Evolutionary conservation across 2,113 vertebrate genomes (phyloP).

Genomic region (Percopsis transmontana): DNA sequence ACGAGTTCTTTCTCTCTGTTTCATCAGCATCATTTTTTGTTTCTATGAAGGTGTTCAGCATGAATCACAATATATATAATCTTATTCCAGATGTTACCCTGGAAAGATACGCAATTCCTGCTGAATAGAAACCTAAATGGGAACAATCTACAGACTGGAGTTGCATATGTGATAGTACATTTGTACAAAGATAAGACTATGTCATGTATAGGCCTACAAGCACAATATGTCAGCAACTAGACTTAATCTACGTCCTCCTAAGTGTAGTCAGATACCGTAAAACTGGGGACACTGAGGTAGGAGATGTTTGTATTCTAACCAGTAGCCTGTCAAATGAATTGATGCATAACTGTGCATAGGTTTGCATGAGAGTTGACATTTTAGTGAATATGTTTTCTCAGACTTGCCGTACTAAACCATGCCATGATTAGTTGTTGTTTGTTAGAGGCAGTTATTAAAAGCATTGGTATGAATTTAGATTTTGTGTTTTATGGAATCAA

Average conservation of each 20-base stretch:
- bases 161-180: conserved; percentile 13
- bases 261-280: conserved; percentile 56
- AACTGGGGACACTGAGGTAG: conserved; percentile 61
- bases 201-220: conserved; percentile 55
- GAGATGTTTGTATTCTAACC: conserved; percentile 64
- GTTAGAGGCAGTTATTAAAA: conserved; percentile 51
- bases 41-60: too few relatives aligned
- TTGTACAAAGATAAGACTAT: conserved; percentile 57
- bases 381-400: conserved; percentile 63
- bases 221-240: conserved; percentile 65
- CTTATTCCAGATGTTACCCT: neutral
- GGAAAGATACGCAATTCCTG: neutral
- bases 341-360: conserved; percentile 70
- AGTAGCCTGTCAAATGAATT: conserved; percentile 70
- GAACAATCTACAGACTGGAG: conserved; percentile 10
- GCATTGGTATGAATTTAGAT: conserved; percentile 56
- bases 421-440: conserved; percentile 52
- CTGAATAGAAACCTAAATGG: neutral
- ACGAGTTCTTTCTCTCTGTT: conserved; percentile 1
- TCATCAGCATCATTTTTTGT: neutral
- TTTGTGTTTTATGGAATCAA: conserved; percentile 66
- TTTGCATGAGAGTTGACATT: conserved; percentile 76
- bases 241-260: conserved; percentile 56
- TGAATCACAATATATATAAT: too few relatives aligned
- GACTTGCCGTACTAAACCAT: conserved; percentile 45